Conservation (phyloP, 2,888 invertebrate genomes). For the Himalopsyche kuldschensis region DNA sequence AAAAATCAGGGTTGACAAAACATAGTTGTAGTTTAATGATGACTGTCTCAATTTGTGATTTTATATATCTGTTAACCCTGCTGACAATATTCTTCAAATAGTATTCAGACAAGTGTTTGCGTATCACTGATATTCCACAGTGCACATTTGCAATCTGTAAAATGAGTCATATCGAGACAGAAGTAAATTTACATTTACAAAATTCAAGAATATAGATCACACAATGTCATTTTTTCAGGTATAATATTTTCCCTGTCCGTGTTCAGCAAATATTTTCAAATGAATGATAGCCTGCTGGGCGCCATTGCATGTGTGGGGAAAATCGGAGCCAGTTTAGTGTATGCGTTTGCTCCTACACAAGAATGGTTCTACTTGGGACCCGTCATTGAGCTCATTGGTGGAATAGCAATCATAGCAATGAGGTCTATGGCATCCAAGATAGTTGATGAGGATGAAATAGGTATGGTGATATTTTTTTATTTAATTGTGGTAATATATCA, state of each 20-base stretch:
- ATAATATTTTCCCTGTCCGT: conserved; percentile 56
- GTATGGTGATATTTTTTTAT: conserved; percentile 44
- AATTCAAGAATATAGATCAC: background rate
- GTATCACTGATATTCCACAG: no score
- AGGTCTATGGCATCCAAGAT: conserved; percentile 61
- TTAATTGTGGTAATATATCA: background rate
- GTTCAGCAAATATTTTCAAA: conserved; percentile 51
- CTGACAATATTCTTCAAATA: no score
- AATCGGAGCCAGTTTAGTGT: conserved; percentile 57
- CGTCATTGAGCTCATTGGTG: conserved; percentile 58
- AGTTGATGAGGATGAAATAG: conserved; percentile 60
- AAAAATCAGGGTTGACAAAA: no score
- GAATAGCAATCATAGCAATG: conserved; percentile 60
- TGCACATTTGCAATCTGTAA: no score
- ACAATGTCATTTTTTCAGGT: conserved; percentile 44
- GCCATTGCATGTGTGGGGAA: conserved; percentile 56
- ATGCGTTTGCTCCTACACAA: conserved; percentile 55
- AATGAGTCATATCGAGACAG: no score
- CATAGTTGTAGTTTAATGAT: no score
- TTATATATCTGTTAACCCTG: no score
- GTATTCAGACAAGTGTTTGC: no score
- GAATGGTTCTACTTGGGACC: conserved; percentile 58
- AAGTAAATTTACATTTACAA: no score
- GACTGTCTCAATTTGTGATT: no score
- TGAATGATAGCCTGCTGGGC: conserved; percentile 58